Conservation (phyloP, 2,113 vertebrate genomes). For the Recurvirostra avosetta region DNA sequence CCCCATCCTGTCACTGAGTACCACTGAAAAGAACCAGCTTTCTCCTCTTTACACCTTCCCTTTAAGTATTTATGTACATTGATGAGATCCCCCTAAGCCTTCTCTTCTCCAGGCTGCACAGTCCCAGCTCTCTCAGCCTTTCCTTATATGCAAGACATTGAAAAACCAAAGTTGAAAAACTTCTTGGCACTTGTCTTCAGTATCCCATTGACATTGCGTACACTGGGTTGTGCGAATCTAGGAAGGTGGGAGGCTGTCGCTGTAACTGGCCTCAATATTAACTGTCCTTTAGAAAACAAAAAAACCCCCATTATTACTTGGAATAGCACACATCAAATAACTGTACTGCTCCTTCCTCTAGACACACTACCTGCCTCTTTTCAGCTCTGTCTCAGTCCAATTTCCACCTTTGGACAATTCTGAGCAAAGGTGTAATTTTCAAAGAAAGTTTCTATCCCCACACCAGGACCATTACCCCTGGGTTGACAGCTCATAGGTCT, state of each 20-base stretch:
- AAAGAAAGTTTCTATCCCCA: background rate
- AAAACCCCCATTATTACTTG: background rate
- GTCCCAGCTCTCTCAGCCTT: background rate
- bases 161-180: background rate
- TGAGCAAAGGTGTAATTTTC: background rate
- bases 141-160: background rate
- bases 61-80: too few relatives aligned
- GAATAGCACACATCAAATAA: background rate
- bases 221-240: background rate
- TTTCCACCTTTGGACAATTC: background rate
- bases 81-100: background rate
- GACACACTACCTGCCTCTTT: background rate
- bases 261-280: background rate
- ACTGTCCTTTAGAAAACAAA: background rate
- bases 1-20: too few relatives aligned
- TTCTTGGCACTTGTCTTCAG: background rate
- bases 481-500: background rate
- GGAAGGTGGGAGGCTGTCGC: background rate
- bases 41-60: too few relatives aligned
- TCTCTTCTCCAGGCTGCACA: background rate
- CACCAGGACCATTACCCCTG: background rate
- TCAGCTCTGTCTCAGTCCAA: background rate
- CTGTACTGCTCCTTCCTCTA: background rate
- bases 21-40: too few relatives aligned
- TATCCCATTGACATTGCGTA: background rate